phyloP scores from a whole-genome alignment of 2,797 vertebrate genomes.

The Pogonophryne albipinna region DNA sequence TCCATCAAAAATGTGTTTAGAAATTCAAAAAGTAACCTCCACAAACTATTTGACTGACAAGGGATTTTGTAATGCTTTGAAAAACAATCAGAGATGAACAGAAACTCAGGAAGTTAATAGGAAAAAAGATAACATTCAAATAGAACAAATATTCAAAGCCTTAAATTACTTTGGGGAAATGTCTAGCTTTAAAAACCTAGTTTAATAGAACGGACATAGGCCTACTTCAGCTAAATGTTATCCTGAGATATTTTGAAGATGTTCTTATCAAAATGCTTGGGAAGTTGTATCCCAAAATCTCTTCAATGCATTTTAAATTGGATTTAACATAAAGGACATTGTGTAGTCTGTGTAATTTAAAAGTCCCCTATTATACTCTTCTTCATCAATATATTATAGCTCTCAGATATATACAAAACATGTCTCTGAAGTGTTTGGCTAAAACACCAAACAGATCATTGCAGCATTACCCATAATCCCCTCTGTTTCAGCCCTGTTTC shows the following conservation, averaged over 20 bases:
- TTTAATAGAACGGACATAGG: neutral
- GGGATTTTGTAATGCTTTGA: constrained; percentile 3
- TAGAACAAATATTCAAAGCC: constrained; percentile 15
- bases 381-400: too few relatives aligned
- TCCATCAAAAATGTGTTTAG: constrained; percentile 4
- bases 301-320: constrained; percentile 22
- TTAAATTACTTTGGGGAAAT: neutral
- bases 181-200: constrained; percentile 10
- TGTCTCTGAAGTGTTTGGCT: too few relatives aligned
- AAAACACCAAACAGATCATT: too few relatives aligned
- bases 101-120: constrained; percentile 15
- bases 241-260: constrained; percentile 16
- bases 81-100: neutral
- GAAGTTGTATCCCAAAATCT: constrained; percentile 31
- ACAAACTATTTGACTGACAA: constrained; percentile 11
- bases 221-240: constrained; percentile 20
- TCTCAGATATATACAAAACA: too few relatives aligned
- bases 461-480: too few relatives aligned
- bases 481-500: too few relatives aligned
- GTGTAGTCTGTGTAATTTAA: too few relatives aligned
- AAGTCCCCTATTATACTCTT: too few relatives aligned
- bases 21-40: neutral
- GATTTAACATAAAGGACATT: too few relatives aligned
- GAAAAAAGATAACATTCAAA: constrained; percentile 33
- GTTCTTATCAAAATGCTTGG: constrained; percentile 24